Conservation (phyloP, 1,140 invertebrate species). For the Ceratosolen fusciceps region DNA sequence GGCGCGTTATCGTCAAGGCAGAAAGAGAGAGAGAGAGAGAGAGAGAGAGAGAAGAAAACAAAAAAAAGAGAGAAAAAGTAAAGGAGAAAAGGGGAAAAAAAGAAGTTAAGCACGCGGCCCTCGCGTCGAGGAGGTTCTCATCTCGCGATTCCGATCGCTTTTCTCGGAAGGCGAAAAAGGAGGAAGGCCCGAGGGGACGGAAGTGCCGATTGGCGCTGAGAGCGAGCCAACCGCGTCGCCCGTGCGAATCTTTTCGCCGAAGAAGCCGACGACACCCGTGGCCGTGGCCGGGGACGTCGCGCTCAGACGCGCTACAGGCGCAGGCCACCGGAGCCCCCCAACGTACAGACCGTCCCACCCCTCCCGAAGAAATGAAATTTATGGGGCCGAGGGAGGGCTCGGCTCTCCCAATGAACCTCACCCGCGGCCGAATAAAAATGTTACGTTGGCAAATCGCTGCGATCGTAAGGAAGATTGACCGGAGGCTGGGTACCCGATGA, state of each 20-base stretch:
- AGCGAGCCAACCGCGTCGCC: not conserved
- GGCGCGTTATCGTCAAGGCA: conserved; percentile 64
- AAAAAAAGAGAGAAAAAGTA: too few relatives aligned
- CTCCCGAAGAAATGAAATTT: too few relatives aligned
- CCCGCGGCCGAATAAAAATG: too few relatives aligned
- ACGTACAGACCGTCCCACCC: too few relatives aligned
- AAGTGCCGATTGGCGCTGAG: conserved; percentile 10
- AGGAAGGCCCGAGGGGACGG: not conserved
- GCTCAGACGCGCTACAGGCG: too few relatives aligned
- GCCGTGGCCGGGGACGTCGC: not conserved
- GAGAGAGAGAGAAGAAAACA: too few relatives aligned
- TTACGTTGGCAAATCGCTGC: not conserved
- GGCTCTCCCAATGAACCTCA: too few relatives aligned
- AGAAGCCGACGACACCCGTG: not conserved
- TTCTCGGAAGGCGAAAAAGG: conserved; percentile 18
- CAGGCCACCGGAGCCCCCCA: too few relatives aligned
- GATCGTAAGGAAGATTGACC: not conserved
- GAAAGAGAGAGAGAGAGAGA: too few relatives aligned
- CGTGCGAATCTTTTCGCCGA: conserved; percentile 43
- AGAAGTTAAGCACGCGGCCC: conserved; percentile 52
- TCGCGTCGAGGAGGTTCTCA: conserved; percentile 63
- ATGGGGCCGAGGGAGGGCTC: not conserved
- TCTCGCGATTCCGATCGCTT: conserved; percentile 43
- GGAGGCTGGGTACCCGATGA: not conserved
- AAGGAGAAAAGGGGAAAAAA: too few relatives aligned